A percentile compares a stretch with the other conserved stretches of the same genome.
These are phyloP conservation scores for Drosophila eugracilis DNA, from an alignment of 1,140 invertebrate species.

Conservation along the genomic window DNA sequence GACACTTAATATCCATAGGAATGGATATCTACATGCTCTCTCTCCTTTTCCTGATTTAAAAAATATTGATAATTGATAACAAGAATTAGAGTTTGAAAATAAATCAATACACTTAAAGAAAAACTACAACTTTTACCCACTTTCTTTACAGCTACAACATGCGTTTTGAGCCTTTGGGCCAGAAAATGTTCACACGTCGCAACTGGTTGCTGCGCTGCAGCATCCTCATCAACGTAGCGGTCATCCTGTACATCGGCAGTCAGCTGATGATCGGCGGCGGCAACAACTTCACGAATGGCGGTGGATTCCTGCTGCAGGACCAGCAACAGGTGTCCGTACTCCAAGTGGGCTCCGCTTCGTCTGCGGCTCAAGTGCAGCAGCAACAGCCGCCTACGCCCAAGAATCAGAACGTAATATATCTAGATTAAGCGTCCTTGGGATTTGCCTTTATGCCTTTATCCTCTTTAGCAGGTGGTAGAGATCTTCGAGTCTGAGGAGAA, in stretches of 20 bases:
- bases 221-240: constrained; percentile 90
- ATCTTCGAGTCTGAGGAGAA: constrained; percentile 60
- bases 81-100: no score
- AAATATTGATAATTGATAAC: no score
- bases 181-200: constrained; percentile 86
- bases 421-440: neutral
- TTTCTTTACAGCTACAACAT: constrained; percentile 64
- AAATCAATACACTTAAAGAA: no score
- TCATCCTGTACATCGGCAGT: constrained; percentile 89
- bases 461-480: constrained; percentile 36
- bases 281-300: constrained; percentile 73
- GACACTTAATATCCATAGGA: no score
- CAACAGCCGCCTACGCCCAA: constrained; percentile 59
- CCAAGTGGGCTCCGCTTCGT: constrained; percentile 29
- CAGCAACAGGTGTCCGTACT: constrained; percentile 52
- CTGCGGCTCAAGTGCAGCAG: constrained; percentile 46
- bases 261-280: constrained; percentile 85
- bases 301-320: constrained; percentile 77
- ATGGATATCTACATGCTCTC: no score
- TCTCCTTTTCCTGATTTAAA: no score
- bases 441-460: neutral
- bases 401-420: constrained; percentile 41
- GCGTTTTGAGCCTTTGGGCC: constrained; percentile 81
- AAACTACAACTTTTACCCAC: no score
- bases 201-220: constrained; percentile 91